Percentiles rank a stretch among this genome's conserved stretches.
Evolutionary conservation across 2,113 vertebrate genomes (phyloP).

Genomic region (Clarias gariepinus): DNA sequence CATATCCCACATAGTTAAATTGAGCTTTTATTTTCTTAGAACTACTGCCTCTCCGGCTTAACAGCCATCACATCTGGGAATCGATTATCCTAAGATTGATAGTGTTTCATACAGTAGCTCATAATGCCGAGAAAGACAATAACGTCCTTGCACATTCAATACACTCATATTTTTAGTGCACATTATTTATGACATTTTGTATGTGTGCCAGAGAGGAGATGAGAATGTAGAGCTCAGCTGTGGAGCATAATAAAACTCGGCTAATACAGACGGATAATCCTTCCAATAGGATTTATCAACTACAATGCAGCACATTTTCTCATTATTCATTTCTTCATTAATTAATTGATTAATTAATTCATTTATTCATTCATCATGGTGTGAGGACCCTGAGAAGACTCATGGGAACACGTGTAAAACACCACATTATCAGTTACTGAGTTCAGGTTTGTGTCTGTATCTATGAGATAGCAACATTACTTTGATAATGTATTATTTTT

Average conservation of each 20-base stretch:
- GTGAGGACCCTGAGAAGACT: background rate
- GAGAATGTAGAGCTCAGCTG: slow-evolving; percentile 77
- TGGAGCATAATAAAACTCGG: slow-evolving; percentile 82
- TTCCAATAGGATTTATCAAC: background rate
- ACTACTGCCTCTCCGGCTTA: background rate
- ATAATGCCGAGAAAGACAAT: slow-evolving; percentile 86
- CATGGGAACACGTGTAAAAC: background rate
- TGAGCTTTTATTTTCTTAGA: background rate
- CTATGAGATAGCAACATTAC: background rate
- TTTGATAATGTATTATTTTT: background rate
- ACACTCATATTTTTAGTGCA: slow-evolving; percentile 86
- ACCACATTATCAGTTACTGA: background rate
- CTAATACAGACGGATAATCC: slow-evolving; percentile 61
- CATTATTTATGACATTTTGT: slow-evolving; percentile 86
- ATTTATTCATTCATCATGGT: background rate
- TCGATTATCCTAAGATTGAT: slow-evolving; percentile 74
- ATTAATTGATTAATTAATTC: background rate
- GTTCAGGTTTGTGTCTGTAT: background rate
- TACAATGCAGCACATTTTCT: background rate
- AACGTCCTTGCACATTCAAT: slow-evolving; percentile 79
- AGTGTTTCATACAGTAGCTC: slow-evolving; percentile 74
- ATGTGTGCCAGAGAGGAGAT: slow-evolving; percentile 68
- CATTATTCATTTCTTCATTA: background rate
- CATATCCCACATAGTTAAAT: background rate
- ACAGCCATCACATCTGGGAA: slow-evolving; percentile 79